Evolutionary conservation across 2,797 vertebrate species (phyloP).

Genomic region (Chrysocyon brachyurus): DNA sequence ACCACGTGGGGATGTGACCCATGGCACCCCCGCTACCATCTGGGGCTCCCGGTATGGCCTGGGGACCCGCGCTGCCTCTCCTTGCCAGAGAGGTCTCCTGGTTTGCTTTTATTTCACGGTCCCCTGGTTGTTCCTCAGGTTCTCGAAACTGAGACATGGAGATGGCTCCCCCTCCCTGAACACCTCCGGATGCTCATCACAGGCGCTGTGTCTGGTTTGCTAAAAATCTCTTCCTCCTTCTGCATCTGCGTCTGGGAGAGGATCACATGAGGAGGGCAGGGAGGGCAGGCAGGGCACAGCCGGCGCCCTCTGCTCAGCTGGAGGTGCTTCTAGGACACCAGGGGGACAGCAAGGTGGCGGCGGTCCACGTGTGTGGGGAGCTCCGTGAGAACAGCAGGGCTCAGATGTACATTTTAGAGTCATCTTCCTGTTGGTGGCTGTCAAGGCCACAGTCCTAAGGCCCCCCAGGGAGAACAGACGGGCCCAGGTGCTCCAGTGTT

Average conservation of each 20-base stretch:
- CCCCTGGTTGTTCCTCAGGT: neutral
- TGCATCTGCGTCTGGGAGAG: no score
- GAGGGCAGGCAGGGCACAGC: rapidly evolving
- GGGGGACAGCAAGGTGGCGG: rapidly evolving
- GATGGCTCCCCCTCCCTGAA: no score
- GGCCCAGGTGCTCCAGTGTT: neutral
- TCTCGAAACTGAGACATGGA: neutral
- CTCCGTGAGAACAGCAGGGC: rapidly evolving
- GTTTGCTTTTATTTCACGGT: no score
- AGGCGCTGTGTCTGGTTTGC: neutral
- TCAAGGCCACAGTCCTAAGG: neutral
- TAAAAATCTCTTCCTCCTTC: neutral
- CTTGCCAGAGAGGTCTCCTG: neutral
- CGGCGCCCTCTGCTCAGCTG: rapidly evolving
- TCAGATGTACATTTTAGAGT: rapidly evolving
- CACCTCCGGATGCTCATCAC: rapidly evolving
- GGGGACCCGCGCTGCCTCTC: rapidly evolving
- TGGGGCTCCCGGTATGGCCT: rapidly evolving
- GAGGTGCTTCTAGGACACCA: no score
- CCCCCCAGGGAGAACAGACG: rapidly evolving
- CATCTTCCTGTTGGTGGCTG: no score
- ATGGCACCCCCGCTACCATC: rapidly evolving
- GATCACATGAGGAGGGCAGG: no score
- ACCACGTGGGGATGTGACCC: neutral
- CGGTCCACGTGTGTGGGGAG: rapidly evolving